Evolutionary conservation across 2,888 invertebrate genomes (phyloP).

Genomic region (Clivina fossor): DNA sequence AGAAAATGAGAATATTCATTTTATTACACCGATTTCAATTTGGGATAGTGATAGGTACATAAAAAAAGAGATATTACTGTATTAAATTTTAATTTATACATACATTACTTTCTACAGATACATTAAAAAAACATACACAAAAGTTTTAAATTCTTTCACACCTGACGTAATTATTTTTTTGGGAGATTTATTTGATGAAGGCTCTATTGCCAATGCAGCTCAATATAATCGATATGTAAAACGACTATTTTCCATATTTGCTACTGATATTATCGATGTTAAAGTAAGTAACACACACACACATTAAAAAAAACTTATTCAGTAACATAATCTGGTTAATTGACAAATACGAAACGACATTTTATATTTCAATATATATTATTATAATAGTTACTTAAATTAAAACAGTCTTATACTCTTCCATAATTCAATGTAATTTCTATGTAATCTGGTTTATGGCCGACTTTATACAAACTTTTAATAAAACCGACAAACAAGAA

Average conservation of each 20-base stretch:
- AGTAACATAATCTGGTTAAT: background rate
- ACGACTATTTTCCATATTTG: constrained; percentile 71
- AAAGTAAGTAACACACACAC: constrained; percentile 44
- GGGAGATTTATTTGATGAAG: constrained; percentile 95
- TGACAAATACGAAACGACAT: constrained; percentile 5
- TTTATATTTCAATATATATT: too few relatives aligned
- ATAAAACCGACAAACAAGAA: too few relatives aligned
- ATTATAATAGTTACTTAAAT: too few relatives aligned
- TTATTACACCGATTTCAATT: constrained; percentile 69
- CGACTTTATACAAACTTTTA: too few relatives aligned
- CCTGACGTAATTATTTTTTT: constrained; percentile 88
- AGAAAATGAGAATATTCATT: constrained; percentile 65
- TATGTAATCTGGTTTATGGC: too few relatives aligned
- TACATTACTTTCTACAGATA: constrained; percentile 62
- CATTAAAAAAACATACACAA: constrained; percentile 73
- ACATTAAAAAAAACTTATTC: background rate
- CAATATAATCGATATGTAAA: constrained; percentile 75
- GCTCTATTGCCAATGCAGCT: constrained; percentile 70
- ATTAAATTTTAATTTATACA: constrained; percentile 5
- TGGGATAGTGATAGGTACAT: constrained; percentile 87
- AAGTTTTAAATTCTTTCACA: constrained; percentile 68
- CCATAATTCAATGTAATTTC: too few relatives aligned
- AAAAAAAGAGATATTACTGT: constrained; percentile 2
- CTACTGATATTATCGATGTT: constrained; percentile 48
- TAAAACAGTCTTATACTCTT: too few relatives aligned